Conservation (phyloP, 2,888 invertebrate genomes). For the Xestobium rufovillosum region DNA sequence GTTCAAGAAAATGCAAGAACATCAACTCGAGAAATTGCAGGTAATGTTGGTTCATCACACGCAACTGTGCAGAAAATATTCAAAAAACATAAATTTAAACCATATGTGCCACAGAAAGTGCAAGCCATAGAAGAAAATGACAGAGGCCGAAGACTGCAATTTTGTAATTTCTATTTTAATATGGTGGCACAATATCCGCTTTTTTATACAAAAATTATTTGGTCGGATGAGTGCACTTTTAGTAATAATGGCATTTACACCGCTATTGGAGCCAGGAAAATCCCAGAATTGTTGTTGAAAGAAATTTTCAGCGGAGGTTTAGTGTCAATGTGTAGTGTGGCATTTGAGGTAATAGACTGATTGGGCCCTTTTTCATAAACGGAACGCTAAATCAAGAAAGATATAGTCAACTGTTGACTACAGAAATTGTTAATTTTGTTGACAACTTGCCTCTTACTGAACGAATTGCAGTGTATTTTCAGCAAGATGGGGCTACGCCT, state of each 20-base stretch:
- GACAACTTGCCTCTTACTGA: no score
- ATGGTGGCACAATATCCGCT: slow-evolving; percentile 3
- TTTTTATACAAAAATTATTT: slow-evolving; percentile 11
- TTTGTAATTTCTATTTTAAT: slow-evolving; percentile 4
- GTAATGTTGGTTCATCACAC: slow-evolving; percentile 3
- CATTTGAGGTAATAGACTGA: no score
- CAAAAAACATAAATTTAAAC: slow-evolving; percentile 5
- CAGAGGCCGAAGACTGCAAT: slow-evolving; percentile 3
- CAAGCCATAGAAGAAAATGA: slow-evolving; percentile 4
- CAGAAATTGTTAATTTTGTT: no score
- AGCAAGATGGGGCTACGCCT: no score
- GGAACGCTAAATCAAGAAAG: no score
- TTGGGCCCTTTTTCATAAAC: no score
- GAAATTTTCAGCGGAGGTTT: slow-evolving; percentile 4
- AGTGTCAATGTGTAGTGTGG: slow-evolving; percentile 11
- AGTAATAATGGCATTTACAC: slow-evolving; percentile 8
- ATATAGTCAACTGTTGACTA: no score
- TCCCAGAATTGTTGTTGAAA: slow-evolving; percentile 10
- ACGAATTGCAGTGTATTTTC: no score
- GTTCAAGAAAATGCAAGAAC: slow-evolving; percentile 4
- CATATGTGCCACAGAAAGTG: slow-evolving; percentile 4
- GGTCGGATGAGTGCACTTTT: slow-evolving; percentile 7
- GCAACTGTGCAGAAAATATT: slow-evolving; percentile 5
- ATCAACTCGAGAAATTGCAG: slow-evolving; percentile 4
- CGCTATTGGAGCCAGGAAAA: slow-evolving; percentile 9